phyloP scores from a whole-genome alignment of 2,888 invertebrate genomes.

The Cephonodes hylas region DNA sequence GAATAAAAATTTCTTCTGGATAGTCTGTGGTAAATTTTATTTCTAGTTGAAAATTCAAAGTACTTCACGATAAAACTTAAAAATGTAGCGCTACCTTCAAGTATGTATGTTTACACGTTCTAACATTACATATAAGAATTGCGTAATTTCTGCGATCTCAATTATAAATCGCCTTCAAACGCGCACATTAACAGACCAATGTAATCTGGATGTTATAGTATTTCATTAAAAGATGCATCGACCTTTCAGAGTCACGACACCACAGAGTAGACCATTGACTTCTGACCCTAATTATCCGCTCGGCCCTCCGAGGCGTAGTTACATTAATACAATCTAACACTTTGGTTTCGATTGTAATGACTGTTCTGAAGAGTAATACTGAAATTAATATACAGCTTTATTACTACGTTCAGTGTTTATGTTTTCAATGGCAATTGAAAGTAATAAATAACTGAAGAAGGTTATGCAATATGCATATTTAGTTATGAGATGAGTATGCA shows the following conservation, averaged over 20 bases:
- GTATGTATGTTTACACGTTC: not conserved
- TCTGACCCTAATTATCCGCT: conserved; percentile 18
- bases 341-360: not conserved
- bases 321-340: not conserved
- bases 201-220: not conserved
- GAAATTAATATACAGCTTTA: not conserved
- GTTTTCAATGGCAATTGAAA: no score
- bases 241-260: not conserved
- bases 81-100: not conserved
- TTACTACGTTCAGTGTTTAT: not conserved
- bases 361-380: not conserved
- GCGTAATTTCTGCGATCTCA: not conserved
- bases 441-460: no score
- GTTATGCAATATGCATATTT: no score
- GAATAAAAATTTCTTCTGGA: no score
- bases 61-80: not conserved
- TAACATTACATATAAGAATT: not conserved
- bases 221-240: not conserved
- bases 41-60: no score
- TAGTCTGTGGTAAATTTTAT: no score
- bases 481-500: no score
- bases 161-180: not conserved
- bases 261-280: not conserved
- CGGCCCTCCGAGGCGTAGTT: not conserved
- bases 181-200: not conserved